Percentiles rank a stretch among this genome's conserved stretches.
Conservation (phyloP, 2,797 vertebrate genomes). For the Leucoraja ocellata region DNA sequence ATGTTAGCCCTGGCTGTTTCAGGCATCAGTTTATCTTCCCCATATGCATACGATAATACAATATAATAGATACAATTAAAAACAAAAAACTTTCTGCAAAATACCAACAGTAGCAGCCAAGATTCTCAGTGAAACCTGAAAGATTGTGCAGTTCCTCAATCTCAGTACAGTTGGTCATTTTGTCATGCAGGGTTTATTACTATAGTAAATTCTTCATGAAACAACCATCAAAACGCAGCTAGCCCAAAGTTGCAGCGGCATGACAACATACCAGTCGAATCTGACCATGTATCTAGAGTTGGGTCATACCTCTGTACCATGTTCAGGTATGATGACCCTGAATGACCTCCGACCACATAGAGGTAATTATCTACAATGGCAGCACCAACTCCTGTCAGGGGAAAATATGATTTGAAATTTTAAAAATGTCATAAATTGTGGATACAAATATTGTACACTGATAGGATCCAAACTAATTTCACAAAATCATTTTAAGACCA, state of each 20-base stretch:
- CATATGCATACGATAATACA: conserved; percentile 5
- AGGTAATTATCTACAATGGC: conserved; percentile 92
- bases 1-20: conserved; percentile 22
- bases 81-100: conserved; percentile 30
- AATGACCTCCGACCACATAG: conserved; percentile 95
- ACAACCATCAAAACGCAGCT: conserved; percentile 78
- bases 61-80: conserved; percentile 21
- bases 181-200: conserved; percentile 45
- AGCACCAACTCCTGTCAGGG: conserved; percentile 78
- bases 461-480: background rate
- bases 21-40: conserved; percentile 35
- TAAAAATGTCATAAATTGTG: background rate
- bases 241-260: conserved; percentile 97
- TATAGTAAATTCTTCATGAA: conserved; percentile 43
- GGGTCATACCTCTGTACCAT: conserved; percentile 92
- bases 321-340: conserved; percentile 93
- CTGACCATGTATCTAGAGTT: conserved; percentile 88
- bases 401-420: background rate
- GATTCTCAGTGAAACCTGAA: conserved; percentile 46
- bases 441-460: background rate
- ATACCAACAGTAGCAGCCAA: conserved; percentile 32
- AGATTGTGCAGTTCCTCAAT: conserved; percentile 50
- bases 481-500: background rate
- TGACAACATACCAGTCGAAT: conserved; percentile 91
- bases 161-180: conserved; percentile 44